Percentiles rank a stretch among this genome's conserved stretches.
These are phyloP conservation scores for Megatriorchis doriae DNA, from an alignment of 2,113 vertebrate species.

Conservation along the genomic window DNA sequence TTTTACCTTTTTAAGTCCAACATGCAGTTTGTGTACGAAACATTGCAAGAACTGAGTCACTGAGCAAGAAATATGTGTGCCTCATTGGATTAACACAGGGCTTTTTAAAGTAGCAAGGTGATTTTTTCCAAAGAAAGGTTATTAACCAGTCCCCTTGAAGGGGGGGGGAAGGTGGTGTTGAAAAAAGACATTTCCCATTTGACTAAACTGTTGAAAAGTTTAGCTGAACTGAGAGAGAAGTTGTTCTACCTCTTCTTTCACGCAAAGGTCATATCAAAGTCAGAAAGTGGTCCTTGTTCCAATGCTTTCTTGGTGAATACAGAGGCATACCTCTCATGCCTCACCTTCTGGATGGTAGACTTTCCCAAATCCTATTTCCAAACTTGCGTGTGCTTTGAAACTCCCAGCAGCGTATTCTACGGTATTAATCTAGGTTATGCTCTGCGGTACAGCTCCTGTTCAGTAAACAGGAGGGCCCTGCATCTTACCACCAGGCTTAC, in stretches of 20 bases:
- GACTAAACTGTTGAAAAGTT: neutral
- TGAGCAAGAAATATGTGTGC: neutral
- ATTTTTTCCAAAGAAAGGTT: neutral
- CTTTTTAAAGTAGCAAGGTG: neutral
- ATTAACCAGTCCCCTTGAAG: neutral
- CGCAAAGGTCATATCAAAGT: neutral
- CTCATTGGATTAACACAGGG: neutral
- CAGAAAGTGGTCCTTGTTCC: neutral
- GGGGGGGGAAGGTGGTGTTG: fast-evolving
- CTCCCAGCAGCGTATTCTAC: neutral
- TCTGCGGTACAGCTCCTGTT: fast-evolving
- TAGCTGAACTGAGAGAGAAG: neutral
- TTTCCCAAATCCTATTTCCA: neutral
- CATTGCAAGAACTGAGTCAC: neutral
- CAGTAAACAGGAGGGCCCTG: neutral
- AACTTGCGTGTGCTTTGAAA: neutral
- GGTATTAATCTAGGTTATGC: neutral
- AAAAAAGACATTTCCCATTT: neutral
- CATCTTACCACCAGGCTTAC: neutral
- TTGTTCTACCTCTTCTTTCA: neutral
- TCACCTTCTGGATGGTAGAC: neutral
- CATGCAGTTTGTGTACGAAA: neutral
- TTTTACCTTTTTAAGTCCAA: neutral
- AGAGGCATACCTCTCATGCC: neutral
- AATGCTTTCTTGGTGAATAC: neutral